These are phyloP conservation scores for Gallinago stenura DNA, from an alignment of 2,797 vertebrate species.

Conservation along the genomic window DNA sequence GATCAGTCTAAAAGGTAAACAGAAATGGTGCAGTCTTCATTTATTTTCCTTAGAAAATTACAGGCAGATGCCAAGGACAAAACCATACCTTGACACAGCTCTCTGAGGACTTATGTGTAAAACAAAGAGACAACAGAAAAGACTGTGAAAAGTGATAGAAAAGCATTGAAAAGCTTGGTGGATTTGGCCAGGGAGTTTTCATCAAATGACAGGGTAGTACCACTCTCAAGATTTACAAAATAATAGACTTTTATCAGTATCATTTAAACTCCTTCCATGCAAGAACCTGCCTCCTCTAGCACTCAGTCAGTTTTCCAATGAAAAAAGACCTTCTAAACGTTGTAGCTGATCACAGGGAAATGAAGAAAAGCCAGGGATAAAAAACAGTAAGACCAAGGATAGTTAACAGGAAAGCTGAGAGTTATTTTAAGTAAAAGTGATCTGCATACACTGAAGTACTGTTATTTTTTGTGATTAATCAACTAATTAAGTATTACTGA, in stretches of 20 bases:
- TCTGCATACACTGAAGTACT: neutral
- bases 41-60: conserved; percentile 11
- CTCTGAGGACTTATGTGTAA: neutral
- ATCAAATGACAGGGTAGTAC: neutral
- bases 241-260: neutral
- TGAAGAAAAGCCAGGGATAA: neutral
- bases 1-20: conserved; percentile 21
- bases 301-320: neutral
- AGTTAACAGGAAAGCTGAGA: neutral
- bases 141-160: neutral
- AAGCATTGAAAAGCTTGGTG: neutral
- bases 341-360: neutral
- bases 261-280: neutral
- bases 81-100: neutral
- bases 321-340: neutral
- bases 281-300: neutral
- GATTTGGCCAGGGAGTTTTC: neutral
- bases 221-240: neutral
- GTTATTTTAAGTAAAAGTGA: neutral
- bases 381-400: neutral
- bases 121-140: neutral
- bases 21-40: neutral
- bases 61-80: neutral
- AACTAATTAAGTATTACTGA: neutral
- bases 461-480: neutral